phyloP scores from a whole-genome alignment of 1,140 invertebrate genomes.

The Aethina tumida region DNA sequence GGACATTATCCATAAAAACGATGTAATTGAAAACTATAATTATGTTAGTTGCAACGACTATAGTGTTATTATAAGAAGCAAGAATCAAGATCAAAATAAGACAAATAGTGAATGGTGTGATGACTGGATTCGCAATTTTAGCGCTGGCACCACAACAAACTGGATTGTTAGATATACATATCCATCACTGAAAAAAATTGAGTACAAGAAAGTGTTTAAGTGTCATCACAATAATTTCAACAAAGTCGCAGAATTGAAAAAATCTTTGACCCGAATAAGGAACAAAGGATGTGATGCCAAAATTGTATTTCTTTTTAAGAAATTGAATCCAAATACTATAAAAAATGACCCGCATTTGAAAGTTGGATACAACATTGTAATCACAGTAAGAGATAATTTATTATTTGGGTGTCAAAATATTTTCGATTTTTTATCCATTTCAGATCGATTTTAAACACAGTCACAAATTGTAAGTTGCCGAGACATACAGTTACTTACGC shows the following conservation, averaged over 20 bases:
- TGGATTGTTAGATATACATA: conserved; percentile 8
- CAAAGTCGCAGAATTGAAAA: conserved; percentile 5
- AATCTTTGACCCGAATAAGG: not conserved
- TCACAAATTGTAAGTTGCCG: conserved; percentile 8
- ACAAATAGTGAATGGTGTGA: conserved; percentile 8
- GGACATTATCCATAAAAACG: conserved; percentile 2
- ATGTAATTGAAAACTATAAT: too few relatives aligned
- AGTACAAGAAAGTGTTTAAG: conserved; percentile 6
- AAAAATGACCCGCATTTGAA: conserved; percentile 10
- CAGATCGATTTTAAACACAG: conserved; percentile 7
- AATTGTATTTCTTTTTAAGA: conserved; percentile 10
- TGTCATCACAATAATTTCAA: conserved; percentile 6
- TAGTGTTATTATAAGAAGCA: conserved; percentile 9
- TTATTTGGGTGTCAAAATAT: conserved; percentile 1
- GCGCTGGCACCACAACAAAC: too few relatives aligned
- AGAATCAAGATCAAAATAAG: conserved; percentile 7
- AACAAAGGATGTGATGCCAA: conserved; percentile 9
- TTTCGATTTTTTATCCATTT: conserved; percentile 4
- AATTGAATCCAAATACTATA: conserved; percentile 10
- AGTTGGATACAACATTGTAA: conserved; percentile 8
- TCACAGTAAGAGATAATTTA: conserved; percentile 8
- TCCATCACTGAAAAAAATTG: conserved; percentile 3
- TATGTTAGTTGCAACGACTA: conserved; percentile 6
- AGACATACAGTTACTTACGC: too few relatives aligned
- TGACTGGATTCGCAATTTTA: conserved; percentile 9